phyloP scores from a whole-genome alignment of 1,140 invertebrate species.

The Musca domestica region DNA sequence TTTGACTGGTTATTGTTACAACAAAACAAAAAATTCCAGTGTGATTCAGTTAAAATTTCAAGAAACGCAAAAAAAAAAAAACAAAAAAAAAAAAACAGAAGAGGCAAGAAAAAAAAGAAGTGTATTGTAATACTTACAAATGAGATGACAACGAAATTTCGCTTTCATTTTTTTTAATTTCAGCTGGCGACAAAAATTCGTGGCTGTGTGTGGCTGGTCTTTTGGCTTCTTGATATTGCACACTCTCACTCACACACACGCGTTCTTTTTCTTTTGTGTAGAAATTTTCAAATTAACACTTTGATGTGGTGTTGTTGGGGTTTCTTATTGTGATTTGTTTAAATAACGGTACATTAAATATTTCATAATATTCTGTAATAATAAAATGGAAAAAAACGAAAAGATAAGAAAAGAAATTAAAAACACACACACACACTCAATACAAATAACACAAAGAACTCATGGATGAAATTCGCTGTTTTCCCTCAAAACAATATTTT shows the following conservation, averaged over 20 bases:
- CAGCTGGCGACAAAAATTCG: not conserved
- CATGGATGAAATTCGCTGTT: too few relatives aligned
- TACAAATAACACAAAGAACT: too few relatives aligned
- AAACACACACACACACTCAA: too few relatives aligned
- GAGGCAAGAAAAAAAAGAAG: not conserved
- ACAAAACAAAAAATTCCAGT: too few relatives aligned
- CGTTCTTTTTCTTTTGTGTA: not conserved
- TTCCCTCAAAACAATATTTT: not conserved
- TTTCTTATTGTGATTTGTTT: not conserved
- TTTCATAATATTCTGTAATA: constrained; percentile 19
- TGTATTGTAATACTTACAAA: constrained; percentile 17
- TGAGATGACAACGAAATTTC: constrained; percentile 4
- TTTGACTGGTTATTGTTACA: too few relatives aligned
- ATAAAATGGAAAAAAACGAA: not conserved
- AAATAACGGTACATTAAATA: constrained; percentile 17
- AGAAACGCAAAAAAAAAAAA: too few relatives aligned
- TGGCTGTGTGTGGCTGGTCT: too few relatives aligned
- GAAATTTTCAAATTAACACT: constrained; percentile 15
- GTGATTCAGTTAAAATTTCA: too few relatives aligned
- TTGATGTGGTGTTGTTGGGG: not conserved
- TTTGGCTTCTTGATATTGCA: not conserved
- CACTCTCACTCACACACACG: not conserved
- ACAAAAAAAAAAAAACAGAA: not conserved
- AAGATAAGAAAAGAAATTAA: not conserved
- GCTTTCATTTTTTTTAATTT: constrained; percentile 18